phyloP scores from a whole-genome alignment of 2,888 invertebrate species.

The Sepiola atlantica region DNA sequence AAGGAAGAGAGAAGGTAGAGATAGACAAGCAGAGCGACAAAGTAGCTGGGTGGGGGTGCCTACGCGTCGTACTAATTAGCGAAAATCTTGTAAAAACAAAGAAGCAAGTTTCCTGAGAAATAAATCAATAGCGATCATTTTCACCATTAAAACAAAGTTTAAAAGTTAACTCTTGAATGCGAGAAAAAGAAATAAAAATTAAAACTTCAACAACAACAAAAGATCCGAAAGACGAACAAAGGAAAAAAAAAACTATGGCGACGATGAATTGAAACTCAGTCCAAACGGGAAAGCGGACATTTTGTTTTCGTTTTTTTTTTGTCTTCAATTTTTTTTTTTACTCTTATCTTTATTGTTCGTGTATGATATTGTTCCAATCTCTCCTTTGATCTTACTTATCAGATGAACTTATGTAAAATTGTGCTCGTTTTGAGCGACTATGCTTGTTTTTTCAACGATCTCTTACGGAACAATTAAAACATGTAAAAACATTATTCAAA shows the following conservation, averaged over 20 bases:
- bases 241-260: background rate
- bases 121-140: slow-evolving; percentile 24
- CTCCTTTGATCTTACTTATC: background rate
- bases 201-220: too few species aligned
- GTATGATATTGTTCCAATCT: background rate
- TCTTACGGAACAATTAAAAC: background rate
- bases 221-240: background rate
- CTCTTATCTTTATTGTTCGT: background rate
- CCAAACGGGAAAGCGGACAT: background rate
- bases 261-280: background rate
- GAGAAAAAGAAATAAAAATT: background rate
- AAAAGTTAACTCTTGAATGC: background rate
- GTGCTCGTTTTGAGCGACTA: background rate
- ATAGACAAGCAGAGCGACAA: background rate
- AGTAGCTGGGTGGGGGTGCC: background rate
- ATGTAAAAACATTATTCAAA: background rate
- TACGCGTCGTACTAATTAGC: background rate
- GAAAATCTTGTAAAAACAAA: background rate
- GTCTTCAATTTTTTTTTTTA: too few species aligned
- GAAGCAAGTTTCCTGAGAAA: background rate
- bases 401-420: background rate
- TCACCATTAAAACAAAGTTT: background rate
- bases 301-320: too few species aligned
- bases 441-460: background rate
- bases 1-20: too few species aligned